Base-by-base conservation (phyloP, 2,113 vertebrate species). In the Seriola quinqueradiata region DNA sequence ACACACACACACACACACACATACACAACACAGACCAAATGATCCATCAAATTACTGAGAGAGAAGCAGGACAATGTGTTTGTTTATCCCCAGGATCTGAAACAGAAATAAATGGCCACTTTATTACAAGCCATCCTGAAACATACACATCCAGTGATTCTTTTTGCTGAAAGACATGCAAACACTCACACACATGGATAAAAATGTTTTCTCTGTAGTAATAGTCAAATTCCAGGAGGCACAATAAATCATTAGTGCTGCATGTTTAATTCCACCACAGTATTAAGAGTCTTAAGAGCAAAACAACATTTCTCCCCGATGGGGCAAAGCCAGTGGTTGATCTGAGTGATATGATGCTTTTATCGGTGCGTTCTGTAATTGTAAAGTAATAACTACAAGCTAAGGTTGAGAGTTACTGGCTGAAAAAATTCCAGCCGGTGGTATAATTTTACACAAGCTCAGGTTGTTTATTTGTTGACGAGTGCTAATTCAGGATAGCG, bases 11-110 rank as follows among this genome's bases (percentile, higher is more conserved):
- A 42, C 23, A 57, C 36, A 71, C n/a, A 73, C 77, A 69, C 40
- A 50, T 12, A 44, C 38, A 66, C 52, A 66, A 16, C 63, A 36
- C 38, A 50, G 12, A 8, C 25, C 71, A 89, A 92, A 94, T 92
- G 89, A 89, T 68, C 82, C 89, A 65, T 91, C 78, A 89, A 86
- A 89, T 83, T 73, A 65, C 81, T 73, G 8, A 84, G 64, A 82
- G 59, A 63, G 65, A 83, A 80, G 36, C 48, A 40, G 80, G 70
- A 52, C 21, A 21, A 23, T 46, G 71, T 77, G 81, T 83, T 87
- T 88, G 71, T 89, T 89, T 90, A 59, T 84, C 52, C 71, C 69
- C 64, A 32, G 77, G 73, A 78, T 86, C 70, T 85, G 25, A 87
- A 85, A 82, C 54, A 50, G 55, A 60, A 71, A 83, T 75, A 84